Evolutionary conservation across 1,140 invertebrate species (phyloP).

Genomic region (Drosophila gunungcola): DNA sequence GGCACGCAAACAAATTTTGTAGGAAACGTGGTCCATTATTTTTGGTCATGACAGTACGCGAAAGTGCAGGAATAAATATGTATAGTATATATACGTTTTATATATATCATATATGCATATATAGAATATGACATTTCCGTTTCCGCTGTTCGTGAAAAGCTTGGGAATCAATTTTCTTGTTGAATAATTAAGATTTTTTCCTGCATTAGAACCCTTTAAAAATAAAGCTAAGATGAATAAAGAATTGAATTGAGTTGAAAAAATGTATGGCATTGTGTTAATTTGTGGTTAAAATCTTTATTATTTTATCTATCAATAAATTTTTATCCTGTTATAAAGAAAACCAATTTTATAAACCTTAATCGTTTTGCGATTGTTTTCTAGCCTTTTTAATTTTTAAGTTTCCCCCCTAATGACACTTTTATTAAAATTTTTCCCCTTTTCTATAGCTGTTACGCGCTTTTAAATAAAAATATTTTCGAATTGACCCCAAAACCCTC

Average conservation of each 20-base stretch:
- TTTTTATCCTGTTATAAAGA: background rate
- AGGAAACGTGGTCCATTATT: conserved; percentile 79
- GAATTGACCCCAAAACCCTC: conserved; percentile 9
- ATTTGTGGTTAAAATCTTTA: background rate
- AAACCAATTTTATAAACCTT: background rate
- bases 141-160: conserved; percentile 57
- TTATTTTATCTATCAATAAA: background rate
- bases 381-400: conserved; percentile 3
- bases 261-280: too few species aligned
- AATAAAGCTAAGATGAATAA: background rate
- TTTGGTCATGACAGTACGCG: conserved; percentile 61
- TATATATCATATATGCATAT: conserved; percentile 47
- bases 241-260: too few species aligned
- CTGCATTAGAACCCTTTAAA: conserved; percentile 21
- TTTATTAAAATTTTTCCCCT: conserved; percentile 33
- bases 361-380: too few species aligned
- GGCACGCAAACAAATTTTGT: conserved; percentile 82
- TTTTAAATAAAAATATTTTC: conserved; percentile 18
- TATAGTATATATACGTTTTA: conserved; percentile 29
- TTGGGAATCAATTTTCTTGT: conserved; percentile 52
- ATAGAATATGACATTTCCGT: conserved; percentile 73
- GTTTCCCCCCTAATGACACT: conserved; percentile 15
- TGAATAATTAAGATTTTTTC: conserved; percentile 33
- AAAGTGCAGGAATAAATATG: conserved; percentile 19
- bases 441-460: conserved; percentile 10